Base-by-base conservation (phyloP, 2,113 vertebrate species). In the Nettapus auritus region DNA sequence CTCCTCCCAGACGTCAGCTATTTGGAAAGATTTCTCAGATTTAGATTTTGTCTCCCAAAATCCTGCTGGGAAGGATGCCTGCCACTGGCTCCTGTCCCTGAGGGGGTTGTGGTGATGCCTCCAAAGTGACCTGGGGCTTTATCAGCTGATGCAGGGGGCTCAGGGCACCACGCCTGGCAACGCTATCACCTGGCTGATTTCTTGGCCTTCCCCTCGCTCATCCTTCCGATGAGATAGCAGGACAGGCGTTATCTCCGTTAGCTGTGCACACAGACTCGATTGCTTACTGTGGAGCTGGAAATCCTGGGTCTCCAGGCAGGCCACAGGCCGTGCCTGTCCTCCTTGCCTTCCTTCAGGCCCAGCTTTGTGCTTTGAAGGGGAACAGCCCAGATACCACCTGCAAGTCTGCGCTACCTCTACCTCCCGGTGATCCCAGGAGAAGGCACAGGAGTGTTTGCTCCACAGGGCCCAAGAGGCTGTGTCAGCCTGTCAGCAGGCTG, bases 161-260 rank as follows among this genome's bases (percentile, higher is more conserved):
- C 2, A 0, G 60, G 34, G 25, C 77, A 55, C 78, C 3, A 42
- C 59, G 84, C 89, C 87, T 63, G 50, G 87, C 89, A 94, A 82
- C 96, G 13, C 33, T 95, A 95, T 96, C 93, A 95, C 95, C 93
- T 88, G 63, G 4, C 82, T 67, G 9, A 60, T 89, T 90, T 88
- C 83, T 97, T 64, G 62, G 29, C 53, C 56, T 93, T 89, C 74
- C 84, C 60, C 57, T 92, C 78, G 70, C 66, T 94, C 46, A 67
- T 89, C 52, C 82, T 93, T 81, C 68, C 52, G 80, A 22, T 22
- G 34, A 93, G 95, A 96, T 97, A 96, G 91, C 86, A 73, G 33
- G 60, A 77, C 69, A 80, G 31, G 73, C 59, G 77, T 91, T 96
- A 96, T 93, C 92, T 94, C 52, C 9, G 1, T 85, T 38, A 88